phyloP scores from a whole-genome alignment of 2,888 invertebrate species.

The Salticus scenicus region DNA sequence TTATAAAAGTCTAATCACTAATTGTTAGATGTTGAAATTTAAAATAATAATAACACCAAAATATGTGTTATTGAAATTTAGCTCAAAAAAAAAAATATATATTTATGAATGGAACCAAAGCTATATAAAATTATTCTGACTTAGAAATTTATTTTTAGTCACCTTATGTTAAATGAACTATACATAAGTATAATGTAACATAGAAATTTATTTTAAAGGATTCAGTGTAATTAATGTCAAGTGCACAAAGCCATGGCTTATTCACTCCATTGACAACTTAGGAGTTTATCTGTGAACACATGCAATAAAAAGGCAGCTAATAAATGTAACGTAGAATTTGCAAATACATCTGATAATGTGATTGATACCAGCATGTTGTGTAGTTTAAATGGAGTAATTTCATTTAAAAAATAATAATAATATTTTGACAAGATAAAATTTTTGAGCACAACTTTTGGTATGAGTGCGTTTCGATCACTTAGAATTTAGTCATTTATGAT shows the following conservation, averaged over 20 bases:
- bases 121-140: no score
- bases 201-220: no score
- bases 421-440: no score
- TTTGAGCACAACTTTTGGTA: no score
- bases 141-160: no score
- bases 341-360: not conserved
- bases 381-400: not conserved
- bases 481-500: no score
- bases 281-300: not conserved
- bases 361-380: not conserved
- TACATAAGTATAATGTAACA: no score
- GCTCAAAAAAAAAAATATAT: not conserved
- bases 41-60: no score
- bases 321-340: not conserved
- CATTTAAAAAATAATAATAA: not conserved
- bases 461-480: no score
- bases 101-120: no score
- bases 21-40: not conserved
- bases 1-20: not conserved
- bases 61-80: not conserved
- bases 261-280: not conserved
- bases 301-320: slow-evolving; percentile 22
- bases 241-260: not conserved
- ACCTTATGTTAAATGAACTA: no score
- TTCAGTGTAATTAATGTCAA: no score